Evolutionary conservation across 2,113 vertebrate genomes (phyloP), one percentile per base, ranked within the genome.

Genomic region (Brachyhypopomus occidentalis): DNA sequence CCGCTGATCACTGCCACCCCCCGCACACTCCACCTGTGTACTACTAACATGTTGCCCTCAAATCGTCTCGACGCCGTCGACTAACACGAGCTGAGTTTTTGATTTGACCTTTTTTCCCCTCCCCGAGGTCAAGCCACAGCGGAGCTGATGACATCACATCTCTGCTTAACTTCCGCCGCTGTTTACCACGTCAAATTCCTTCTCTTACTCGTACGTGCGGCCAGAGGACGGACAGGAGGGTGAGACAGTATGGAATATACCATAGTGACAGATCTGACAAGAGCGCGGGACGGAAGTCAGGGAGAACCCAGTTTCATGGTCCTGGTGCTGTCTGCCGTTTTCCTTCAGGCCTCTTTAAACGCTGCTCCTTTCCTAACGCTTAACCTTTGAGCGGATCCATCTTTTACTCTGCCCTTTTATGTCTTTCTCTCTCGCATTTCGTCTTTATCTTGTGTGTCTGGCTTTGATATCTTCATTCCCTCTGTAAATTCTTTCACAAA

Each of bases 1-100:
- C 89, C 91, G 90, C 93, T 87, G 92, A 96, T 90, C 92, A 88
- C 73, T 74, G 85, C 83, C 16, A 89, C 88, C 23, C 72, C 73
- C 56, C 0, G 20, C 72, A 52, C n/a, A 64, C 72, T 59, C 48
- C 83, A 63, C 45, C 56, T 75, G 17, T 41, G 30, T 80, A 56
- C 59, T 14, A 17, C 55, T 38, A 34, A 72, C 30, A 67, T 30
- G 22, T 80, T 76, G 23, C 7, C 4, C 19, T 38, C 59, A 20
- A 34, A 62, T 20, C 60, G 59, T 66, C 5, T 25, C 58, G 27
- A 34, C 60, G 36, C 5, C 45, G 12, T 11, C 8, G 45, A 52
- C 70, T 48, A 80, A 81, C 67, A 34, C 25, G 71, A 67, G 19
- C 75, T 59, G 22, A 77, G 41, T 25, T 77, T 64, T 45, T 25